Percentiles rank a stretch among this genome's conserved stretches.
phyloP scores from a whole-genome alignment of 2,113 vertebrate species.

The Chamaea fasciata region DNA sequence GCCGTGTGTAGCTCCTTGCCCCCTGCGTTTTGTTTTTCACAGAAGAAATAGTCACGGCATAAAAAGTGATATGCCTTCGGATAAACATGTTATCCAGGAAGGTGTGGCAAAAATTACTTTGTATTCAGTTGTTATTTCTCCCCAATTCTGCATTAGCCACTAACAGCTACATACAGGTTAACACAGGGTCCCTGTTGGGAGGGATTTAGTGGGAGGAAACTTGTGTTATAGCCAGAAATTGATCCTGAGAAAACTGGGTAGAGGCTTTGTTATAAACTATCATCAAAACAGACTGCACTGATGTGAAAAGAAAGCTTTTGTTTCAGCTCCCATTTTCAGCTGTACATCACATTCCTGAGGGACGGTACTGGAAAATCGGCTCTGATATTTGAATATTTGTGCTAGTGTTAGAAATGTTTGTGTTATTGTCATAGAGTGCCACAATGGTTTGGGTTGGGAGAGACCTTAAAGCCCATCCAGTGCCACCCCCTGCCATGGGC shows the following conservation, averaged over 20 bases:
- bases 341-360: neutral
- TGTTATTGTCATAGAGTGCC: neutral
- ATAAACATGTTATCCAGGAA: neutral
- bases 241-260: neutral
- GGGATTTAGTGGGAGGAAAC: neutral
- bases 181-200: neutral
- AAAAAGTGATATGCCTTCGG: neutral
- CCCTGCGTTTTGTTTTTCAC: neutral
- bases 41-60: neutral
- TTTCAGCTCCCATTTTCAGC: neutral
- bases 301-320: neutral
- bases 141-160: rapidly evolving
- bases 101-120: neutral
- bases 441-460: neutral
- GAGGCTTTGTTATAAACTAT: neutral
- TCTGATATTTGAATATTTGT: neutral
- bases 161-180: neutral
- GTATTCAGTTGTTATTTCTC: neutral
- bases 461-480: neutral
- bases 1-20: neutral
- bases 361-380: neutral
- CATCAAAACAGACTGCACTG: neutral
- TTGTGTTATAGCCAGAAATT: neutral
- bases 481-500: rapidly evolving
- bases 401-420: neutral